Evolutionary conservation across 2,797 vertebrate genomes (phyloP).

Genomic region (Megaceryle alcyon): DNA sequence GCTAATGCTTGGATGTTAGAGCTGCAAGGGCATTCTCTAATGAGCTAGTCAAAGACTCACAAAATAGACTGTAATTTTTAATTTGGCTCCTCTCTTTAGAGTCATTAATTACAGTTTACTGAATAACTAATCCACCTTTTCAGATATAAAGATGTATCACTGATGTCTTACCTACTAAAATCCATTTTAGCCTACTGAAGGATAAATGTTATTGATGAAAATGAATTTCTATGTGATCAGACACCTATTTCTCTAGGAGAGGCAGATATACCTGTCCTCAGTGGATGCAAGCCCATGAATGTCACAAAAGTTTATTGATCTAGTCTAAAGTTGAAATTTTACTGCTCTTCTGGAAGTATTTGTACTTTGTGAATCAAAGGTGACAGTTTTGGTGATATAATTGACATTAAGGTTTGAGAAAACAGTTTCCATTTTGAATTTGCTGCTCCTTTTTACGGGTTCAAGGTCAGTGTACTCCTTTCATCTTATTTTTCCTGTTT

Average conservation of each 20-base stretch:
- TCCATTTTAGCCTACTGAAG: neutral
- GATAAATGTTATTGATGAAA: neutral
- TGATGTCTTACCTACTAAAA: conserved; percentile 52
- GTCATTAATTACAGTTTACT: conserved; percentile 44
- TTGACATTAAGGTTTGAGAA: neutral
- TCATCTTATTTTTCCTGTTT: neutral
- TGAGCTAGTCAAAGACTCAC: conserved; percentile 42
- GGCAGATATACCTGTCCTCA: neutral
- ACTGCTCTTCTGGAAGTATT: neutral
- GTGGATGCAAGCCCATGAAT: neutral
- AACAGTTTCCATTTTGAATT: neutral
- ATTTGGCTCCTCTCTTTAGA: conserved; percentile 49
- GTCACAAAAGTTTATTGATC: neutral
- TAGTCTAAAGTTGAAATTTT: neutral
- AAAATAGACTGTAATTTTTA: conserved; percentile 43
- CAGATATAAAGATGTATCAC: neutral
- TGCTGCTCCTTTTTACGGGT: neutral
- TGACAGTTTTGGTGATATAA: neutral
- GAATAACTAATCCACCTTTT: conserved; percentile 62
- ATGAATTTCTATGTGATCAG: neutral
- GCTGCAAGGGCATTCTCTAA: conserved; percentile 49
- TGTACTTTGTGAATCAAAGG: neutral
- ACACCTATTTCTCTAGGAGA: neutral
- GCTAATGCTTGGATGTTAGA: conserved; percentile 41
- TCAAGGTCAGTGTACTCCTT: neutral